A percentile compares a stretch with the other conserved stretches of the same genome.
Conservation (phyloP, 2,113 vertebrate species). For the Labeo rohita region DNA sequence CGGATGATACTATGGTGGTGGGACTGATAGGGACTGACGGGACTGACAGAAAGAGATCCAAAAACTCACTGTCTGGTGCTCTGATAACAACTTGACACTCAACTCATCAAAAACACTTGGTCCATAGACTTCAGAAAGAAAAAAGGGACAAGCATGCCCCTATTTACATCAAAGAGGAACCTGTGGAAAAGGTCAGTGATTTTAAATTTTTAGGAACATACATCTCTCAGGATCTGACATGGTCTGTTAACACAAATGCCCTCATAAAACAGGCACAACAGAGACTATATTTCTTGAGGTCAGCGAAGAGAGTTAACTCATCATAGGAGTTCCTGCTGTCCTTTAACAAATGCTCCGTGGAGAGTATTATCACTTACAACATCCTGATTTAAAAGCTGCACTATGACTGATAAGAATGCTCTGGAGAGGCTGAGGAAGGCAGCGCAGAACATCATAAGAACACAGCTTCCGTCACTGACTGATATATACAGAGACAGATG, state of each 20-base stretch:
- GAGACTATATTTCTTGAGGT: neutral
- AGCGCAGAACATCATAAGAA: too few relatives aligned
- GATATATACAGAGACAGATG: too few relatives aligned
- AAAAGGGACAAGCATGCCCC: neutral
- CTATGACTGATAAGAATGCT: too few relatives aligned
- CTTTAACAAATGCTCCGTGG: neutral
- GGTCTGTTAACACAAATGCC: neutral
- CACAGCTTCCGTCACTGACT: too few relatives aligned
- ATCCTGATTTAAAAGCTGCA: too few relatives aligned
- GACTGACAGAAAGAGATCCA: too few relatives aligned
- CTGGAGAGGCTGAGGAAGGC: too few relatives aligned
- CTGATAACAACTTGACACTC: neutral
- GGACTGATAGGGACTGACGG: too few relatives aligned
- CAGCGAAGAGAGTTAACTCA: neutral
- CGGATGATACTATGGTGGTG: neutral
- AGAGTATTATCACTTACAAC: neutral
- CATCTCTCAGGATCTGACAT: too few relatives aligned
- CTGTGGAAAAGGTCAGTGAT: neutral
- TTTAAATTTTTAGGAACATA: too few relatives aligned
- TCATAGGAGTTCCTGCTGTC: neutral
- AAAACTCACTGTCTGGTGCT: too few relatives aligned
- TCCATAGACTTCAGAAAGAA: too few relatives aligned
- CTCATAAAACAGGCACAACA: neutral
- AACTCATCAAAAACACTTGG: neutral
- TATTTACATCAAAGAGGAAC: neutral